These are phyloP conservation scores for Cephus pulcher DNA, from an alignment of 2,888 invertebrate species.

Conservation along the genomic window DNA sequence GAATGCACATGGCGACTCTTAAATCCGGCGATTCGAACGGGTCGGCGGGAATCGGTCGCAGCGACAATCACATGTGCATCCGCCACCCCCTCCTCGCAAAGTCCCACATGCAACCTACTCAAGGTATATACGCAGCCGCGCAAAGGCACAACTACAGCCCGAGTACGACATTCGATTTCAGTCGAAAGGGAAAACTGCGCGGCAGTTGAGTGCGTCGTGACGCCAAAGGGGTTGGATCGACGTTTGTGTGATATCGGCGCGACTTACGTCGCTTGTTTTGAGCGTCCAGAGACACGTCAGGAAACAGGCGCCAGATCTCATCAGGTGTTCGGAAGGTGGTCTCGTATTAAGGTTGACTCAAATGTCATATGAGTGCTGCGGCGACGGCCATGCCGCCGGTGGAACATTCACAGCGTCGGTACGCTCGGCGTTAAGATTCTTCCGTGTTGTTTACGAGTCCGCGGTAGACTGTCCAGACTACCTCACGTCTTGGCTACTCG, in stretches of 20 bases:
- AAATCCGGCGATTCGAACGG: no score
- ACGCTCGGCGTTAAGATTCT: conserved; percentile 21
- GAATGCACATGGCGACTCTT: no score
- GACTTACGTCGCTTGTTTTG: not conserved
- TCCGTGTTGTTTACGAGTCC: conserved; percentile 18
- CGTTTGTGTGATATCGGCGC: not conserved
- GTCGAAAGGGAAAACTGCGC: conserved; percentile 54
- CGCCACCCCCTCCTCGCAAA: not conserved
- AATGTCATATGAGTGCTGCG: conserved; percentile 60
- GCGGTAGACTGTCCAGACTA: not conserved
- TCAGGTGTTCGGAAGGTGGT: not conserved
- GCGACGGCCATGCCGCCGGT: conserved; percentile 45
- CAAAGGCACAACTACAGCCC: conserved; percentile 17
- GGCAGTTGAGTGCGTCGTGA: conserved; percentile 16
- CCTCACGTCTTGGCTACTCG: not conserved
- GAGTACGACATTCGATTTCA: conserved; percentile 51
- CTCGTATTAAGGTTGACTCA: conserved; percentile 15
- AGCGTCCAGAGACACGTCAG: no score
- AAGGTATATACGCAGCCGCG: conserved; percentile 1
- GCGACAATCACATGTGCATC: no score
- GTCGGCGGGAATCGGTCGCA: no score
- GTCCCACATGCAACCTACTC: not conserved
- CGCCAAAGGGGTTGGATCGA: conserved; percentile 8
- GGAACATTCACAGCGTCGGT: conserved; percentile 40
- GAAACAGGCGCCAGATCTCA: not conserved